A percentile compares a stretch with the other conserved stretches of the same genome.
These are phyloP conservation scores for Zosterops hypoxanthus DNA, from an alignment of 2,113 vertebrate genomes.

Conservation along the genomic window DNA sequence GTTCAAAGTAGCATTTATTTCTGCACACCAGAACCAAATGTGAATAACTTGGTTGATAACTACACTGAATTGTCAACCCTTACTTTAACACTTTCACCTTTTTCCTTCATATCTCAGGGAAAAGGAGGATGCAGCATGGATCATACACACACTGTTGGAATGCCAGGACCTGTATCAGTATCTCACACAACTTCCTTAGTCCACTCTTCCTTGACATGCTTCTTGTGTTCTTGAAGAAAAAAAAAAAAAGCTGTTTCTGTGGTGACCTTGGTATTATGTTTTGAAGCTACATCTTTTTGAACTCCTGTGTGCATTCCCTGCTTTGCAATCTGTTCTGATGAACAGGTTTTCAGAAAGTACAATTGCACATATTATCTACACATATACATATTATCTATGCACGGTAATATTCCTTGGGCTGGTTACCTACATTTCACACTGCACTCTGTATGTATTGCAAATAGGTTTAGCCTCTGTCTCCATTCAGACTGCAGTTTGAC, in stretches of 20 bases:
- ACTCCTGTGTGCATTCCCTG: background rate
- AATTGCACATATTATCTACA: background rate
- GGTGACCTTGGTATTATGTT: background rate
- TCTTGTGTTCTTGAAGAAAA: background rate
- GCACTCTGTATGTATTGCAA: background rate
- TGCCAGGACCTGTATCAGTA: background rate
- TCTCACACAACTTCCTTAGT: background rate
- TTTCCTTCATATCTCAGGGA: background rate
- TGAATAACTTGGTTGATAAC: background rate
- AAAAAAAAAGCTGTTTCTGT: background rate
- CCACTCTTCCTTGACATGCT: background rate
- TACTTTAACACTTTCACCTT: background rate
- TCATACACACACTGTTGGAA: background rate
- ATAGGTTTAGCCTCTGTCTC: background rate
- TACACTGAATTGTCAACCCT: background rate
- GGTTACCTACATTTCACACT: background rate
- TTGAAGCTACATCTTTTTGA: background rate
- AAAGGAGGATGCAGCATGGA: background rate
- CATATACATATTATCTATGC: background rate
- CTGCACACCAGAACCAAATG: background rate
- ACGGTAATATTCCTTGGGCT: background rate
- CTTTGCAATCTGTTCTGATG: background rate
- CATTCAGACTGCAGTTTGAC: background rate
- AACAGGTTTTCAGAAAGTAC: background rate
- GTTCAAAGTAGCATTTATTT: background rate